Evolutionary conservation across 1,140 invertebrate genomes (phyloP), one percentile per base, ranked within the genome.

Genomic region (Pygmarrhopalites habei): DNA sequence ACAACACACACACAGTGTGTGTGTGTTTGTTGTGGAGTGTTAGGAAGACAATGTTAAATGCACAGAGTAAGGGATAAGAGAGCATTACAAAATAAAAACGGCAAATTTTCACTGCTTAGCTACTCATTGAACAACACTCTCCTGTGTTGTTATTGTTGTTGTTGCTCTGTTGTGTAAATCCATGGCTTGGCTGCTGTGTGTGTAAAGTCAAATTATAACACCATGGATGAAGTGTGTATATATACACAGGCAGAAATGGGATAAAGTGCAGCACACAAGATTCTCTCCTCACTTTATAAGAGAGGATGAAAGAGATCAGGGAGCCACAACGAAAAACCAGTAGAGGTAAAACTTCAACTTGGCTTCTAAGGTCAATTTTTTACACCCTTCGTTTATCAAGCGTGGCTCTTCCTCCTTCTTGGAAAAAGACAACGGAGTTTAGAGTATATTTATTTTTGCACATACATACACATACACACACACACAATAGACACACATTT

Each of bases 321-420:
- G 44, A 46, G 15, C 4, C 44, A n/a, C 21, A 21, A 46, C 15
- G 15, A 46, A 46, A 39, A 46, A 46, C 44, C 5, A 46, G 44
- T 46, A 46, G 44, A 46, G 5, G 44, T 19, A 10, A 46, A 21
- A 21, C 44, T 46, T 46, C n/a, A 46, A 46, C 44, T 46, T 46
- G 15, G n/a, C 44, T 46, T 46, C 35, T 14, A 46, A 46, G 44
- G 44, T 46, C 44, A 46, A 46, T 46, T 46, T 46, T 46, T 46
- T 46, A 7, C 44, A 46, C 44, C 19, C 44, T 46, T 46, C 44
- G 21, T 46, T 46, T 46, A 46, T 46, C 44, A 46, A 46, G 44
- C 44, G 44, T 17, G 15, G 15, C n/a, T 21, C 44, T 46, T 46
- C 44, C n/a, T n/a, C 7, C 15, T 17, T 46, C 44, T 46, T 21